Percentiles rank a stretch among this genome's conserved stretches.
Evolutionary conservation across 1,140 invertebrate species (phyloP).

Genomic region (Sitophilus oryzae): DNA sequence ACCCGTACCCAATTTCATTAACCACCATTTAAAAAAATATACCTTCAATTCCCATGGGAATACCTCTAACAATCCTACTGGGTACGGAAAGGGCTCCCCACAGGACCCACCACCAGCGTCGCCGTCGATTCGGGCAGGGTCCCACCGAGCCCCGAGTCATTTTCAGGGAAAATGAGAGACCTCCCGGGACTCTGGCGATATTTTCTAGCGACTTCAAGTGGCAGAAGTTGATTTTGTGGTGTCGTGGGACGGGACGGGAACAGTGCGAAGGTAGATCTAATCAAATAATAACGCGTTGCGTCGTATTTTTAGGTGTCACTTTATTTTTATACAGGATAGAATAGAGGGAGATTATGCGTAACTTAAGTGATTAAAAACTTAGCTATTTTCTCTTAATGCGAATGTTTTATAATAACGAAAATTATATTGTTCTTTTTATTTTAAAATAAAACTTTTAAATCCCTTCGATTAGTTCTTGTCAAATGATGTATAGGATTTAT

Average conservation of each 20-base stretch:
- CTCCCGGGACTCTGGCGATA: constrained; percentile 20
- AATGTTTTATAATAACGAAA: too few species aligned
- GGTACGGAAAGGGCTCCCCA: constrained; percentile 31
- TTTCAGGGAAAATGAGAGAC: constrained; percentile 18
- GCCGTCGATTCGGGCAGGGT: not conserved
- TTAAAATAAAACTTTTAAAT: too few species aligned
- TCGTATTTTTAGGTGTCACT: too few species aligned
- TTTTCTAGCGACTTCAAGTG: constrained; percentile 12
- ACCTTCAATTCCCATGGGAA: constrained; percentile 42
- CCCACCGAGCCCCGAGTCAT: constrained; percentile 13
- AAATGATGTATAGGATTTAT: too few species aligned
- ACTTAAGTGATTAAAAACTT: too few species aligned
- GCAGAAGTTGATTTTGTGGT: constrained; percentile 20
- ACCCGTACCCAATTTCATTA: too few species aligned
- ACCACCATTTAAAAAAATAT: constrained; percentile 20
- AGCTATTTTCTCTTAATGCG: too few species aligned
- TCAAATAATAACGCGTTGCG: too few species aligned
- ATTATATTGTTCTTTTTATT: too few species aligned
- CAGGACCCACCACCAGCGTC: constrained; percentile 10
- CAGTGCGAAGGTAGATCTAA: not conserved
- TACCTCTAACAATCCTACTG: constrained; percentile 39
- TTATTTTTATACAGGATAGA: too few species aligned
- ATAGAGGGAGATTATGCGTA: too few species aligned
- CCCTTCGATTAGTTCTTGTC: too few species aligned
- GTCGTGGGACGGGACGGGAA: not conserved